Conservation (phyloP, 1,140 invertebrate genomes). For the Diprion similis region DNA sequence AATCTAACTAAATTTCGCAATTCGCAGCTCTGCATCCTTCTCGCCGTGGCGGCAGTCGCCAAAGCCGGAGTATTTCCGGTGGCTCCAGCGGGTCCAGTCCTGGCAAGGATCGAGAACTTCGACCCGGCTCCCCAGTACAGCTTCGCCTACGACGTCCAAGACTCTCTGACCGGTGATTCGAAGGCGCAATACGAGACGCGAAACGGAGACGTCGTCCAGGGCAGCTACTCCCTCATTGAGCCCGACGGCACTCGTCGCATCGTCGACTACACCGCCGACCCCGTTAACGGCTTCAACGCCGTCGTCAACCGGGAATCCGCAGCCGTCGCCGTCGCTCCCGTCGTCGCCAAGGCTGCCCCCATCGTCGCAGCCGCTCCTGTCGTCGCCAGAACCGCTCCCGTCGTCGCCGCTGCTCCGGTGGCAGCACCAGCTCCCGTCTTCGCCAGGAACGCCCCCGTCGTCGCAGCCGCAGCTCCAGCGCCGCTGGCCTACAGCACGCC, state of each 20-base stretch:
- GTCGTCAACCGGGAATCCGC: constrained; percentile 65
- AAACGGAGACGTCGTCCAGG: constrained; percentile 63
- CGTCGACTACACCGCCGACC: constrained; percentile 65
- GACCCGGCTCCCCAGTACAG: constrained; percentile 66
- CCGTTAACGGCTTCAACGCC: constrained; percentile 66
- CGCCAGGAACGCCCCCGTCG: constrained; percentile 15
- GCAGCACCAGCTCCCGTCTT: constrained; percentile 9
- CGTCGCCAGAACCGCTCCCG: constrained; percentile 27
- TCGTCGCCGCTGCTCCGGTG: constrained; percentile 21
- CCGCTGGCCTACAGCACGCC: constrained; percentile 63
- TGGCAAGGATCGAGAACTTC: constrained; percentile 46
- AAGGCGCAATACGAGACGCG: constrained; percentile 64
- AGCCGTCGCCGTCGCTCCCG: constrained; percentile 42
- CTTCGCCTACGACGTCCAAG: constrained; percentile 64
- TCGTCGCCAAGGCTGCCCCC: constrained; percentile 33
- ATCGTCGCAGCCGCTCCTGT: constrained; percentile 37
- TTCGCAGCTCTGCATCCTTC: constrained; percentile 58
- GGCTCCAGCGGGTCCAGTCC: constrained; percentile 26
- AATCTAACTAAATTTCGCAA: constrained; percentile 24
- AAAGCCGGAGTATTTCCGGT: constrained; percentile 48
- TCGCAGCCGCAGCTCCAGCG: constrained; percentile 11
- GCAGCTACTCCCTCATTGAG: constrained; percentile 65
- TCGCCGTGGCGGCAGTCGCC: constrained; percentile 55
- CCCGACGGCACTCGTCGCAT: constrained; percentile 65
- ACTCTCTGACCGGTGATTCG: constrained; percentile 62